Conservation (phyloP, 2,113 vertebrate species). For the Ptilonorhynchus violaceus region DNA sequence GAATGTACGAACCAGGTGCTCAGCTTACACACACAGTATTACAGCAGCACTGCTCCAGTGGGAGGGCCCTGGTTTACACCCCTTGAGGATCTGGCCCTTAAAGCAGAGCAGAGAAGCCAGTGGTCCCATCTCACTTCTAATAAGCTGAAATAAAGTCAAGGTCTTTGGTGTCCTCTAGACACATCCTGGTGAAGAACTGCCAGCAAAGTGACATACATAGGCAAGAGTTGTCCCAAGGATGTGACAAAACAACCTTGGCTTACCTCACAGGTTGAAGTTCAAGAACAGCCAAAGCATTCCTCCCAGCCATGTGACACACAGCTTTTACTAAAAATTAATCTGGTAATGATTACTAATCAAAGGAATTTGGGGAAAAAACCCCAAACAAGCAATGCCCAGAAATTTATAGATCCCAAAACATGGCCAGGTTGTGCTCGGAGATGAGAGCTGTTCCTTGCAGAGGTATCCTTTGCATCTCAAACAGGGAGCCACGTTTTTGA, state of each 20-base stretch:
- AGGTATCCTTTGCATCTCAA: background rate
- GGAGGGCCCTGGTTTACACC: background rate
- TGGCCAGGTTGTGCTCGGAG: background rate
- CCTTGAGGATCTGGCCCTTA: background rate
- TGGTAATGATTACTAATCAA: background rate
- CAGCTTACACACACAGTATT: background rate
- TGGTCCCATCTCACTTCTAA: background rate
- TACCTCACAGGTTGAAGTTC: background rate
- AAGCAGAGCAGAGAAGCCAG: background rate
- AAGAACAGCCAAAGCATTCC: background rate
- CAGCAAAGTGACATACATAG: background rate
- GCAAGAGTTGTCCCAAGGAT: background rate
- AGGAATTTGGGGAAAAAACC: background rate
- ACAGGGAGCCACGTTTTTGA: background rate
- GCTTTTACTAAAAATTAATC: background rate
- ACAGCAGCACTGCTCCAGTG: background rate
- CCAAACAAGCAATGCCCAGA: background rate
- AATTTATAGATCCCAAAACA: background rate
- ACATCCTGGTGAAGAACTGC: background rate
- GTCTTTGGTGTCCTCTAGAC: background rate
- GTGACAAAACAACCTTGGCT: background rate
- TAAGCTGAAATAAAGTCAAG: background rate
- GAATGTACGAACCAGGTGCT: background rate
- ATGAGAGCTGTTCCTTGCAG: background rate
- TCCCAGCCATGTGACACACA: background rate